Conservation (phyloP, 2,888 invertebrate genomes). For the Tetramorium bicarinatum region DNA sequence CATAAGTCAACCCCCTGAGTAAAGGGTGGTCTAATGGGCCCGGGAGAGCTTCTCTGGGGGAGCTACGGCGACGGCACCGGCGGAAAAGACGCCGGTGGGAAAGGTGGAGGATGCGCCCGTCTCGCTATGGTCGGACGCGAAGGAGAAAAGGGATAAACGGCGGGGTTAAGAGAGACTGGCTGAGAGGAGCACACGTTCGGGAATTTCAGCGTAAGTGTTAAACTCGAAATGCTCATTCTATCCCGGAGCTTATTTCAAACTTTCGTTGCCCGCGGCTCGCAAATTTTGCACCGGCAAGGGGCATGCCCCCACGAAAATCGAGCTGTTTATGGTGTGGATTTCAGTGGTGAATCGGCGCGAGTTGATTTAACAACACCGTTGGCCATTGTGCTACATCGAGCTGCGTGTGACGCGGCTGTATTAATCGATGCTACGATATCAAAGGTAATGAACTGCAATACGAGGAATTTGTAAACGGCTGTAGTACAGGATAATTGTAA, state of each 20-base stretch:
- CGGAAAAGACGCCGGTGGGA: constrained; percentile 51
- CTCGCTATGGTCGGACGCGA: constrained; percentile 7
- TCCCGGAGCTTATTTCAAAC: constrained; percentile 57
- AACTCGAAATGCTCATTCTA: constrained; percentile 58
- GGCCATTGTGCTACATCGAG: constrained; percentile 13
- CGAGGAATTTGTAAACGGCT: constrained; percentile 40
- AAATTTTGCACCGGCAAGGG: constrained; percentile 57
- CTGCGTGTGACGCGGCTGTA: constrained; percentile 2
- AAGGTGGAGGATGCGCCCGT: constrained; percentile 41
- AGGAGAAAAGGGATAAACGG: background rate
- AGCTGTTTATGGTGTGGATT: background rate
- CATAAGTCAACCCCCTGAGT: constrained; percentile 81
- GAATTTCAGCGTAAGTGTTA: constrained; percentile 69
- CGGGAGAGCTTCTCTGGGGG: constrained; percentile 57
- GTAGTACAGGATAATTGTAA: constrained; percentile 16
- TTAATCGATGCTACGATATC: constrained; percentile 44
- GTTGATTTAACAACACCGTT: constrained; percentile 7
- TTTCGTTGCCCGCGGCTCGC: constrained; percentile 30
- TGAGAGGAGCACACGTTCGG: constrained; percentile 51
- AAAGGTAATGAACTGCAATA: constrained; percentile 47
- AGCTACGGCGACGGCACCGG: background rate
- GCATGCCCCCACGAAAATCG: background rate
- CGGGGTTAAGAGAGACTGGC: constrained; percentile 51
- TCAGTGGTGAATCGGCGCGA: background rate
- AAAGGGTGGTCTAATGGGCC: constrained; percentile 80